These are phyloP conservation scores for Acleris emargana DNA, from an alignment of 2,888 invertebrate species.

Conservation along the genomic window DNA sequence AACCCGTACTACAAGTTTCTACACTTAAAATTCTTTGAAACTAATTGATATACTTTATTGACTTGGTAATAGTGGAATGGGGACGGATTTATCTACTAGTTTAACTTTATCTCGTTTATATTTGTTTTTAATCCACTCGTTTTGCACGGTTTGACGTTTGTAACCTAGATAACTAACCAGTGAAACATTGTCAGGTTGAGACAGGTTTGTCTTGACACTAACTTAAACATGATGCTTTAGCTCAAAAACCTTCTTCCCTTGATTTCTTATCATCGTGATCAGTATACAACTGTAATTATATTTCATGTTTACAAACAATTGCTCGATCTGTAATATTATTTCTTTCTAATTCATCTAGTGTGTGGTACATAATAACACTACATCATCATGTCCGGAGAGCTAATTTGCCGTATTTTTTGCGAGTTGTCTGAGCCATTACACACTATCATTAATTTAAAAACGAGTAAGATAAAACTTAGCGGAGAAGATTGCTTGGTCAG, in stretches of 20 bases:
- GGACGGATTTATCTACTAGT: constrained; percentile 34
- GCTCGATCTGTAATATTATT: neutral
- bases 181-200: neutral
- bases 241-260: too few species aligned
- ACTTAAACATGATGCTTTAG: too few species aligned
- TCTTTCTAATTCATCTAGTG: neutral
- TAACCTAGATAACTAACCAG: neutral
- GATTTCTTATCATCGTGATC: too few species aligned
- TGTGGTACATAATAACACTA: constrained; percentile 19
- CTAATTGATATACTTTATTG: constrained; percentile 38
- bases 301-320: too few species aligned
- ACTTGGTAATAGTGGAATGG: constrained; percentile 28
- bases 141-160: constrained; percentile 7
- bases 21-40: constrained; percentile 37
- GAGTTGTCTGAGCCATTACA: constrained; percentile 28
- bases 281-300: too few species aligned
- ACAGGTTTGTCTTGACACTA: neutral
- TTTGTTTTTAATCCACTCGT: constrained; percentile 29
- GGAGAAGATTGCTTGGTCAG: constrained; percentile 19
- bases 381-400: constrained; percentile 19
- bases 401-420: constrained; percentile 35
- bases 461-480: constrained; percentile 33
- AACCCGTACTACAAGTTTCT: constrained; percentile 37
- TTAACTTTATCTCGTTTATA: constrained; percentile 31
- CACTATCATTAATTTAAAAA: constrained; percentile 34